Evolutionary conservation across 2,888 invertebrate species (phyloP).

Genomic region (Drosophila parthenogenetica): DNA sequence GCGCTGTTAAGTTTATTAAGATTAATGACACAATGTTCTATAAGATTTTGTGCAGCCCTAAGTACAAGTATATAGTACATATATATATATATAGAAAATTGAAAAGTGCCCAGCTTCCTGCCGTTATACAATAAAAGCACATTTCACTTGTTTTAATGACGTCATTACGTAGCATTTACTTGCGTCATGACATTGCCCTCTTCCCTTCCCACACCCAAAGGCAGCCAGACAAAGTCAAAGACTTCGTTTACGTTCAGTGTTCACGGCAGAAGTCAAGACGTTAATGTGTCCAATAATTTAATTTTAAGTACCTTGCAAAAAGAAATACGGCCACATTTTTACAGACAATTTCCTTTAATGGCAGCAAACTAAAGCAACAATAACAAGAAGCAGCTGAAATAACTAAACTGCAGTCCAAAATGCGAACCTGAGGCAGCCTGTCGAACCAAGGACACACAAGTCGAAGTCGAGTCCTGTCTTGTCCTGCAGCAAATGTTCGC

Average conservation of each 20-base stretch:
- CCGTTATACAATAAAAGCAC: constrained; percentile 72
- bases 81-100: constrained; percentile 50
- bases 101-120: constrained; percentile 60
- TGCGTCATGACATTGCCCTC: constrained; percentile 41
- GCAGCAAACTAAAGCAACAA: constrained; percentile 56
- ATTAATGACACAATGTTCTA: constrained; percentile 72
- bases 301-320: constrained; percentile 81
- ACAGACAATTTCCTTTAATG: constrained; percentile 81
- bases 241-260: constrained; percentile 25
- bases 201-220: not conserved
- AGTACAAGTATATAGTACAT: constrained; percentile 26
- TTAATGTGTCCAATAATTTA: constrained; percentile 81
- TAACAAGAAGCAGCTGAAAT: constrained; percentile 39
- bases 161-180: constrained; percentile 80
- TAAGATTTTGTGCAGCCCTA: constrained; percentile 48
- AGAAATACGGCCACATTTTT: constrained; percentile 81
- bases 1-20: constrained; percentile 78
- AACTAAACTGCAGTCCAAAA: constrained; percentile 41
- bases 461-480: constrained; percentile 18
- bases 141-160: constrained; percentile 81
- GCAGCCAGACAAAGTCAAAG: not conserved
- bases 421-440: constrained; percentile 53
- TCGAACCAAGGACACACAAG: constrained; percentile 40
- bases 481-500: constrained; percentile 48
- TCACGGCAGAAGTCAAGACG: constrained; percentile 73